Evolutionary conservation across 1,140 invertebrate genomes (phyloP).

Genomic region (Gonatopus flavifemur): DNA sequence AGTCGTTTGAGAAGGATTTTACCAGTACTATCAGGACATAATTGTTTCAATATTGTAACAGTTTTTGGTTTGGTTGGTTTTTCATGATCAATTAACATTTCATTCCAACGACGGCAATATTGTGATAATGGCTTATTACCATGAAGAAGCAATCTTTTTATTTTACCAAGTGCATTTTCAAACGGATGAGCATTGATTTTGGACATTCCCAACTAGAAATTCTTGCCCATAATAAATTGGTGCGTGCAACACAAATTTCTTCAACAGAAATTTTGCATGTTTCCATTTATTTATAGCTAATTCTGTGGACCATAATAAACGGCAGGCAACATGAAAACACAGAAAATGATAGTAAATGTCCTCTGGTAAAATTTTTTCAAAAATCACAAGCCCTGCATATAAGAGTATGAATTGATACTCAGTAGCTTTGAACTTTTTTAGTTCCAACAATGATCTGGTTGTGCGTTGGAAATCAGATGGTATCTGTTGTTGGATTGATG

Average conservation of each 20-base stretch:
- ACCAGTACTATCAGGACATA: background rate
- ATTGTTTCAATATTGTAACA: too few relatives aligned
- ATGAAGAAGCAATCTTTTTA: background rate
- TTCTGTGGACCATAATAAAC: slow-evolving; percentile 19
- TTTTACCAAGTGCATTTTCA: background rate
- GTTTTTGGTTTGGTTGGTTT: too few relatives aligned
- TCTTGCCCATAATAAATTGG: slow-evolving; percentile 9
- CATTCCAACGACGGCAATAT: background rate
- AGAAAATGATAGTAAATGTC: slow-evolving; percentile 15
- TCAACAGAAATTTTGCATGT: slow-evolving; percentile 15
- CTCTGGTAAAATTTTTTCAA: slow-evolving; percentile 10
- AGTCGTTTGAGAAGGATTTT: background rate
- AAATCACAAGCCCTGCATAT: slow-evolving; percentile 18
- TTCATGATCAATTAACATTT: background rate
- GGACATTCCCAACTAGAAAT: slow-evolving; percentile 15
- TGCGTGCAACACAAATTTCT: slow-evolving; percentile 17
- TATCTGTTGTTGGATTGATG: background rate
- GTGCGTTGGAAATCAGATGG: slow-evolving; percentile 2
- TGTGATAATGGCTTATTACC: background rate
- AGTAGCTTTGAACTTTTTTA: background rate
- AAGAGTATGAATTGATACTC: background rate
- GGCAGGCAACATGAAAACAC: slow-evolving; percentile 17
- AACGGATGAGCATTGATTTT: background rate
- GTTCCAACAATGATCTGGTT: background rate
- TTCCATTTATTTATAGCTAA: slow-evolving; percentile 5